phyloP scores from a whole-genome alignment of 2,797 vertebrate species.

The Sphenodon punctatus region DNA sequence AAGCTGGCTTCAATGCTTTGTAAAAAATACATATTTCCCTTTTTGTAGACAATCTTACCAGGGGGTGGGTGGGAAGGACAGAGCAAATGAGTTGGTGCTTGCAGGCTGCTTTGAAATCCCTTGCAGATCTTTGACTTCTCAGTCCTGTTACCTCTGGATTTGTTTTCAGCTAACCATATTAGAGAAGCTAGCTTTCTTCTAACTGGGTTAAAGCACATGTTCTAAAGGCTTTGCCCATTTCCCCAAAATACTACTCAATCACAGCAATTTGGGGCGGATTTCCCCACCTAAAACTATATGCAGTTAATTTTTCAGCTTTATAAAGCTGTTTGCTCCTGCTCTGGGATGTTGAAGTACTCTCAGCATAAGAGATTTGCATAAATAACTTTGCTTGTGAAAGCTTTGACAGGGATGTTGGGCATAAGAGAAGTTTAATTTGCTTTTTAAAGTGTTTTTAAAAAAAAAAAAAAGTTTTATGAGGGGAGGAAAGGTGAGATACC shows the following conservation, averaged over 20 bases:
- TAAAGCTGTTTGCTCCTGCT: background rate
- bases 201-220: background rate
- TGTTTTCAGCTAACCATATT: background rate
- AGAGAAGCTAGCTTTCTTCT: background rate
- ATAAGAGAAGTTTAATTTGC: no score
- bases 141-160: background rate
- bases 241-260: background rate
- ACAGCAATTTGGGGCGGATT: constrained; percentile 23
- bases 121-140: background rate
- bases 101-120: background rate
- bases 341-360: fast-evolving
- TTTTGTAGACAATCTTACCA: no score
- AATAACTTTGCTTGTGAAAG: constrained; percentile 8
- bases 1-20: no score
- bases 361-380: background rate
- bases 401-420: background rate
- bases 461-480: no score
- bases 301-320: background rate
- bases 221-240: background rate
- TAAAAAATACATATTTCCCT: no score
- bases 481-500: no score
- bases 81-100: no score
- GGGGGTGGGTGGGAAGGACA: no score
- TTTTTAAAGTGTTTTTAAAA: no score
- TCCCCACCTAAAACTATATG: background rate